Percentiles rank a stretch among this genome's conserved stretches.
These are phyloP conservation scores for Augiades crinisus DNA, from an alignment of 2,888 invertebrate species.

Conservation along the genomic window DNA sequence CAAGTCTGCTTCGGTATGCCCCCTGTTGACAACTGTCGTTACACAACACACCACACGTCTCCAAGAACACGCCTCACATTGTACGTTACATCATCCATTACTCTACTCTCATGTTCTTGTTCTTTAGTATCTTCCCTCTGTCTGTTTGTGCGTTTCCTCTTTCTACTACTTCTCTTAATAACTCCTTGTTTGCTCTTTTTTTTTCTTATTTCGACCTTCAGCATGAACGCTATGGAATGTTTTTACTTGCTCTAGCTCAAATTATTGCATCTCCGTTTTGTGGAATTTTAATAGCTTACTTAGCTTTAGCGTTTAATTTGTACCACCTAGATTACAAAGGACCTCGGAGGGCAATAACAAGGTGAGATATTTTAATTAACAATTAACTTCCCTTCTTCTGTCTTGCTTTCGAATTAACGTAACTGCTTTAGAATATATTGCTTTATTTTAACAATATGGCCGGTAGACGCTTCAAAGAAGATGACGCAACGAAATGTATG, in stretches of 20 bases:
- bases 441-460: neutral
- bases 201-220: conserved; percentile 27
- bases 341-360: conserved; percentile 6
- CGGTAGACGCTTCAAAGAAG: neutral
- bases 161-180: conserved; percentile 18
- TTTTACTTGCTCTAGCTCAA: conserved; percentile 5
- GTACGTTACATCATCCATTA: conserved; percentile 29
- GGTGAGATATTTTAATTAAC: conserved; percentile 27
- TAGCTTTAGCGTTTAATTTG: conserved; percentile 30
- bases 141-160: conserved; percentile 20
- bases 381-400: conserved; percentile 9
- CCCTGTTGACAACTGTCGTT: conserved; percentile 34
- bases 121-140: conserved; percentile 1
- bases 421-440: neutral
- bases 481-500: neutral
- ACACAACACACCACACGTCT: conserved; percentile 41
- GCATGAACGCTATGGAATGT: conserved; percentile 34
- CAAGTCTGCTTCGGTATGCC: conserved; percentile 40
- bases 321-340: conserved; percentile 23
- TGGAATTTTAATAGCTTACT: conserved; percentile 6
- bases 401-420: conserved; percentile 8
- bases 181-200: conserved; percentile 25
- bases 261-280: conserved; percentile 23
- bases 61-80: conserved; percentile 35
- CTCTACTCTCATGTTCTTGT: conserved; percentile 19